phyloP scores from a whole-genome alignment of 2,113 vertebrate genomes.

The Rhinopithecus roxellana region DNA sequence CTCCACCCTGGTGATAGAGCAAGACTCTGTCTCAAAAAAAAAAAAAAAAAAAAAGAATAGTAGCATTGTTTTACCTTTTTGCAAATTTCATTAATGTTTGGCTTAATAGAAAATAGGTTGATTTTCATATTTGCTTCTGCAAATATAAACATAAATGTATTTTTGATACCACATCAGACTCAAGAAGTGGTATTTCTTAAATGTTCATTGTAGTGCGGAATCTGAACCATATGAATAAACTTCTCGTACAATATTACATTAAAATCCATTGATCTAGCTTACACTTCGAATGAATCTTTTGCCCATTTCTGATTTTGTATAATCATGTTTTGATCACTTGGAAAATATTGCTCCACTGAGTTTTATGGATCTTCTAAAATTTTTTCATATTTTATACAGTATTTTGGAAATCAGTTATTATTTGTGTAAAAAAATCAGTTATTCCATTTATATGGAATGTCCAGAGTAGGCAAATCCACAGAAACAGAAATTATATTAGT shows the following conservation, averaged over 20 bases:
- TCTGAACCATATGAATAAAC: background rate
- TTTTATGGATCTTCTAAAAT: background rate
- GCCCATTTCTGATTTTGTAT: background rate
- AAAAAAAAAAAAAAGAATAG: no score
- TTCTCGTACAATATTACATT: background rate
- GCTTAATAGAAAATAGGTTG: background rate
- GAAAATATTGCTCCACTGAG: background rate
- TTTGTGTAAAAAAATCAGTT: background rate
- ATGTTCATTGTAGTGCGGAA: background rate
- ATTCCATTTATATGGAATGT: background rate
- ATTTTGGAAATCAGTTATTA: background rate
- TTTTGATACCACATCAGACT: background rate
- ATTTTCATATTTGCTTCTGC: background rate
- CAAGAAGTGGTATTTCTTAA: background rate
- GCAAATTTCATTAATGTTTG: background rate
- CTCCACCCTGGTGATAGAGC: no score
- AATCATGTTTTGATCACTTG: background rate
- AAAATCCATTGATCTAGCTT: background rate
- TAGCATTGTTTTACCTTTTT: background rate
- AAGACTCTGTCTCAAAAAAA: no score
- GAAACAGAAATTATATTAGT: background rate
- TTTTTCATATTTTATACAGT: background rate
- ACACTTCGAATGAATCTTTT: background rate
- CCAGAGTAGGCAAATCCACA: background rate
- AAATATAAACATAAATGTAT: background rate